Percentiles rank a stretch among this genome's conserved stretches.
Conservation (phyloP, 2,113 vertebrate genomes). For the Gallinago paraguaiae region DNA sequence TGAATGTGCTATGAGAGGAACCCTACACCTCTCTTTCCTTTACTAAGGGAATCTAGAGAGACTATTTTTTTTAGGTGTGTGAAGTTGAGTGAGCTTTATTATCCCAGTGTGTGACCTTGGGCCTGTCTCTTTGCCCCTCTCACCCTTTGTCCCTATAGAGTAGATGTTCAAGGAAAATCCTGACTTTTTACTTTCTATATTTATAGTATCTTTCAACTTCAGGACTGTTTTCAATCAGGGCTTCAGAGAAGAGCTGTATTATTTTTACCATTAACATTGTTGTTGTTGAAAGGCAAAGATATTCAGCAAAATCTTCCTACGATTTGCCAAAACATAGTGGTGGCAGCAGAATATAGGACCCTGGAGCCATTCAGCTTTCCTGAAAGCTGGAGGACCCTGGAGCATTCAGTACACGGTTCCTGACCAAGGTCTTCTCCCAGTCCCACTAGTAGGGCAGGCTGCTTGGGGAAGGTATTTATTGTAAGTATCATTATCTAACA, state of each 20-base stretch:
- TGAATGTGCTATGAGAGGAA: not conserved
- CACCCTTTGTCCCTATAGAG: not conserved
- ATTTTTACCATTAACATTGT: not conserved
- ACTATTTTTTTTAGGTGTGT: not conserved
- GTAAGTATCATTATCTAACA: not conserved
- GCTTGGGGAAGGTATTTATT: not conserved
- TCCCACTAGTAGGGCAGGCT: not conserved
- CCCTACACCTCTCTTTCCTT: not conserved
- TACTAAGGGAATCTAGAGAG: not conserved
- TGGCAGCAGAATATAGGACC: not conserved
- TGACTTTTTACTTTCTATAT: not conserved
- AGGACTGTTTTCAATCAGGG: not conserved
- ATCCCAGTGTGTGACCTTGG: not conserved
- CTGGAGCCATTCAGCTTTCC: not conserved
- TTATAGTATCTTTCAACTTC: not conserved
- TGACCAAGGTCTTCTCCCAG: not conserved
- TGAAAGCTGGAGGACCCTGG: too few species aligned
- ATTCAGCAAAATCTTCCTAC: not conserved
- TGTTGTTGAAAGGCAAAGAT: not conserved
- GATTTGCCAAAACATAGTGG: not conserved
- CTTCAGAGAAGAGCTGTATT: not conserved
- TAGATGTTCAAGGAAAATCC: not conserved
- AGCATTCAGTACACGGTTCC: not conserved
- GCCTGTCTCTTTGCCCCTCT: not conserved
- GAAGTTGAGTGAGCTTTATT: conserved; percentile 28